phyloP scores from a whole-genome alignment of 1,140 invertebrate genomes.

The Coelopa frigida region DNA sequence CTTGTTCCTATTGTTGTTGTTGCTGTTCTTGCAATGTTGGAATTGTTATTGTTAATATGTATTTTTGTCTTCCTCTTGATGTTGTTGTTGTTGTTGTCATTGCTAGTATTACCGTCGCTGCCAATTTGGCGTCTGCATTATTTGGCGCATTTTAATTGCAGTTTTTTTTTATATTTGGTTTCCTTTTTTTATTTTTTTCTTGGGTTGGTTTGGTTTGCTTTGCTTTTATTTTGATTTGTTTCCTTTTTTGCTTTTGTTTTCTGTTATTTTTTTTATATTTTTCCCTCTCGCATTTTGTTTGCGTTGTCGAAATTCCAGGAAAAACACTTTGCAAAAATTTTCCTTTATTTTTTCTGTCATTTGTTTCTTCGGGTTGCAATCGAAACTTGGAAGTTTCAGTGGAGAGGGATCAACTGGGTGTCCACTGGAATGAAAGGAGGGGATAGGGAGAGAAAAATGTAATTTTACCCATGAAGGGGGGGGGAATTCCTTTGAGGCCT shows the following conservation, averaged over 20 bases:
- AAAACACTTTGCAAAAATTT: background rate
- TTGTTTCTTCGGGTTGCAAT: too few species aligned
- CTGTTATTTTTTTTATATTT: background rate
- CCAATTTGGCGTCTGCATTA: slow-evolving; percentile 15
- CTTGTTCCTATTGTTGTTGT: background rate
- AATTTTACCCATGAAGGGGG: background rate
- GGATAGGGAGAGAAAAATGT: background rate
- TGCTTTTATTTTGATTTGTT: slow-evolving; percentile 3
- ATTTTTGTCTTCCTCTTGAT: too few species aligned
- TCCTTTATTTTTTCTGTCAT: too few species aligned
- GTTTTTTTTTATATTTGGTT: slow-evolving; percentile 17
- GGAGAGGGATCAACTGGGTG: background rate
- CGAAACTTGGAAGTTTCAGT: too few species aligned
- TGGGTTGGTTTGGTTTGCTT: background rate
- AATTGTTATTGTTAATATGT: slow-evolving; percentile 14
- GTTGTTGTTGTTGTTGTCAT: slow-evolving; percentile 7
- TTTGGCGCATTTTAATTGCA: slow-evolving; percentile 19
- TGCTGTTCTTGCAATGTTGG: slow-evolving; percentile 8
- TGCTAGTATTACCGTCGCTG: slow-evolving; percentile 10
- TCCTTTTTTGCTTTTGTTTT: too few species aligned
- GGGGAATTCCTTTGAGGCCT: background rate
- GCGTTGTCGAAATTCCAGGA: background rate
- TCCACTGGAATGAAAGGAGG: background rate
- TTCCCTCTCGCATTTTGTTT: background rate
- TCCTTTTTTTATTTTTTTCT: slow-evolving; percentile 7